Evolutionary conservation across 2,113 vertebrate species (phyloP).

Genomic region (Grammomys surdaster): DNA sequence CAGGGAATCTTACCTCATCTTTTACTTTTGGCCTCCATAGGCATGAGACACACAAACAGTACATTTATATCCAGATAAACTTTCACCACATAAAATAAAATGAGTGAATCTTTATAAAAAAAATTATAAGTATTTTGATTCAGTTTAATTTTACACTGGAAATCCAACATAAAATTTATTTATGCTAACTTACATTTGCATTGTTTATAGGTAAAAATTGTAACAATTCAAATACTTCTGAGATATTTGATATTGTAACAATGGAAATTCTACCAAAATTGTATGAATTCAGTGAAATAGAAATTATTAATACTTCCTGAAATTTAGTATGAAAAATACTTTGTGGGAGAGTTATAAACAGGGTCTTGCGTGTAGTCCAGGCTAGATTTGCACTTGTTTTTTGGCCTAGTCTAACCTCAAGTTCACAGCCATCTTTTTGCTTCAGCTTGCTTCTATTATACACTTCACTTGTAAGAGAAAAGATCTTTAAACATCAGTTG

Average conservation of each 20-base stretch:
- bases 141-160: neutral
- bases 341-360: neutral
- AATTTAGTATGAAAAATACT: neutral
- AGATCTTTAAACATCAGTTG: neutral
- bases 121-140: neutral
- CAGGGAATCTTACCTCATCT: neutral
- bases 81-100: neutral
- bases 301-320: neutral
- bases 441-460: too few relatives aligned
- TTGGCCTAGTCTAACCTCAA: neutral
- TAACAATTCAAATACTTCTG: neutral
- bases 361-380: neutral
- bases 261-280: neutral
- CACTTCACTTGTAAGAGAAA: too few relatives aligned
- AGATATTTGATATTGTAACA: neutral
- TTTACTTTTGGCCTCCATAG: neutral
- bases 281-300: constrained; percentile 13
- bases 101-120: neutral
- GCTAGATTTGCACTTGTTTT: neutral
- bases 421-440: neutral
- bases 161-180: neutral
- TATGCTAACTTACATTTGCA: neutral
- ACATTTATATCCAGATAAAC: neutral
- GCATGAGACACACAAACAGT: neutral
- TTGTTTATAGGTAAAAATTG: neutral